Base-by-base conservation (phyloP, 2,888 invertebrate genomes). In the Esperia sulphurella region DNA sequence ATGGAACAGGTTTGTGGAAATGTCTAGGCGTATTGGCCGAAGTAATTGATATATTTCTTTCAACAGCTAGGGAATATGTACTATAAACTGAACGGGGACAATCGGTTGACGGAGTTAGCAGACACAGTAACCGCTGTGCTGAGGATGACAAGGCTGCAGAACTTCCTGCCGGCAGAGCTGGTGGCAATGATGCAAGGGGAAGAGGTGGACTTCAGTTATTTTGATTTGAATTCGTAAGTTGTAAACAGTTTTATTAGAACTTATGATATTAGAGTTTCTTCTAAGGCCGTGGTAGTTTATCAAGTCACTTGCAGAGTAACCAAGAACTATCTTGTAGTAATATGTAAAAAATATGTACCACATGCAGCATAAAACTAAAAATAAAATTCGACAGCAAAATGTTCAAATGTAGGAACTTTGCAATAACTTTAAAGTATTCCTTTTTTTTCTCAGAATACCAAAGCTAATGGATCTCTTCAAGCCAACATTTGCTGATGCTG, bases 81-180 rank as follows among this genome's bases (percentile, higher is more conserved):
- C 65, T 80, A 73, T 33, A 90, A 90, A 55, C 68, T 92, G 47
- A 80, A 84, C 0, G 88, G 88, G 0, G 91, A 91, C 53, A 68
- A 75, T 33, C 75, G 91, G 12, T 54, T 91, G 35, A 61, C 66
- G 0, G 77, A 79, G 8, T 53, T 92, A 1, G 89, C 81, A 0
- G 78, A 77, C 39, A 79, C 90, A 60, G 52, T 84, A 14, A 79
- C 80, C 0, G 86, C 89, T 0, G 76, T 87, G 0, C 55, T 91
- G 3, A 76, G 88, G 5, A 77, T 92, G 67, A 72, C 77, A 7
- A 75, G 71, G 0, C 49, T 89, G 0, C 69, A 85, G 31, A 84
- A 86, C 59, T 90, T 90, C 58, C 55, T 91, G 12, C 92, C 92
- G 0, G 62, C 71, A 0, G 91, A 91, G 52, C 49, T 91, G n/a